Percentiles rank a stretch among this genome's conserved stretches.
These are phyloP conservation scores for Andricus curvator DNA, from an alignment of 2,888 invertebrate species.

Conservation along the genomic window DNA sequence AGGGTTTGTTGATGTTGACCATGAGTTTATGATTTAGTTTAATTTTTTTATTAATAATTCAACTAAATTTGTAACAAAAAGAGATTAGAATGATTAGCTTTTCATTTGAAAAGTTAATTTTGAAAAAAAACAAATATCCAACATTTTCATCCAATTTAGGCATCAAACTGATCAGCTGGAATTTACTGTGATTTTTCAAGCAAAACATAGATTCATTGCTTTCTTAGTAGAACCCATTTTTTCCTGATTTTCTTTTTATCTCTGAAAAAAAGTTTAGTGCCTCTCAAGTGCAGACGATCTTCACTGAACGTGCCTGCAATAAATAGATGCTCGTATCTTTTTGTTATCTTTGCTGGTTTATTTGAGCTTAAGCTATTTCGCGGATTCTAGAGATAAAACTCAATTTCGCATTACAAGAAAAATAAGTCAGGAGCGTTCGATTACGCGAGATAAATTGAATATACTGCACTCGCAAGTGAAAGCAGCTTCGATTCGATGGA, in stretches of 20 bases:
- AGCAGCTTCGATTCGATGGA: conserved; percentile 17
- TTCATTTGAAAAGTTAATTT: too few relatives aligned
- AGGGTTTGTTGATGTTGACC: too few relatives aligned
- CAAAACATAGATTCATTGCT: too few relatives aligned
- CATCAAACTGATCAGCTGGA: too few relatives aligned
- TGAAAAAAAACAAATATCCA: too few relatives aligned
- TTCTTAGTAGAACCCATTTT: too few relatives aligned
- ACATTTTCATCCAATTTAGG: too few relatives aligned
- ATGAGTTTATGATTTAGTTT: too few relatives aligned
- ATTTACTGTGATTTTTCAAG: too few relatives aligned
- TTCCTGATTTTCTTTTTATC: not conserved
- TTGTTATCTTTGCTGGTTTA: conserved; percentile 1
- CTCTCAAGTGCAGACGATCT: not conserved
- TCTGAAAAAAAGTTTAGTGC: not conserved
- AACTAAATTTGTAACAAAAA: too few relatives aligned
- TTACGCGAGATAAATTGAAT: conserved; percentile 23
- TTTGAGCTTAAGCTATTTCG: conserved; percentile 10
- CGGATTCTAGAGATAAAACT: conserved; percentile 14
- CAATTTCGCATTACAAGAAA: conserved; percentile 9
- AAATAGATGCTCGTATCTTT: conserved; percentile 1
- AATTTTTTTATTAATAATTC: too few relatives aligned
- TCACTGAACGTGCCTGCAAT: not conserved
- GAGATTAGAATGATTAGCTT: too few relatives aligned
- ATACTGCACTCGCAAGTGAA: conserved; percentile 31
- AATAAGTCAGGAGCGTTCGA: conserved; percentile 14